Conservation (phyloP, 2,113 vertebrate species). For the Acanthisitta chloris region DNA sequence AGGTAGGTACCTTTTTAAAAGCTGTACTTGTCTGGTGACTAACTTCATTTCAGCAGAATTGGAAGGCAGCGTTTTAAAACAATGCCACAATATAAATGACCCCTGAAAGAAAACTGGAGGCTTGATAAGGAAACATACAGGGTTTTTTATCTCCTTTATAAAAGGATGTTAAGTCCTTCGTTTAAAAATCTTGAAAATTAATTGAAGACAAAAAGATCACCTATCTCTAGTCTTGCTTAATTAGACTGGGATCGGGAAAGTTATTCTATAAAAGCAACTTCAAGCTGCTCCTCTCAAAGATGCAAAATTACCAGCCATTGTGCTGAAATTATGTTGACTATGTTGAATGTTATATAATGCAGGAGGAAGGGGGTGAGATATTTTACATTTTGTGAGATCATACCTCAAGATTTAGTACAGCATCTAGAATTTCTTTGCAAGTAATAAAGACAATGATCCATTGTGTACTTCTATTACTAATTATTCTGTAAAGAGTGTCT, state of each 20-base stretch:
- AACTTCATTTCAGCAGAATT: conserved; percentile 4
- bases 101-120: not conserved
- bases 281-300: conserved; percentile 58
- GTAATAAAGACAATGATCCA: conserved; percentile 79
- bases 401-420: conserved; percentile 69
- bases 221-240: conserved; percentile 51
- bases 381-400: conserved; percentile 72
- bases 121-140: not conserved
- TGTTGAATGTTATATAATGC: conserved; percentile 66
- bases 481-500: conserved; percentile 82
- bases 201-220: conserved; percentile 45
- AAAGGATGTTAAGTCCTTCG: not conserved
- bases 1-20: not conserved
- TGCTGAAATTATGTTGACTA: conserved; percentile 60
- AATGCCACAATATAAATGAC: not conserved
- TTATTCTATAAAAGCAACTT: conserved; percentile 65
- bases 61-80: not conserved
- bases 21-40: not conserved
- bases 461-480: conserved; percentile 84
- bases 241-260: conserved; percentile 47
- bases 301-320: conserved; percentile 61
- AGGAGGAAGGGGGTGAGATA: conserved; percentile 55
- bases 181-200: conserved; percentile 65
- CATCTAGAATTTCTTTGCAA: conserved; percentile 78
- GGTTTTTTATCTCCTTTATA: conserved; percentile 23